Percentiles rank a stretch among this genome's conserved stretches.
Evolutionary conservation across 2,797 vertebrate genomes (phyloP).

Genomic region (Alcedo quadribrachys): DNA sequence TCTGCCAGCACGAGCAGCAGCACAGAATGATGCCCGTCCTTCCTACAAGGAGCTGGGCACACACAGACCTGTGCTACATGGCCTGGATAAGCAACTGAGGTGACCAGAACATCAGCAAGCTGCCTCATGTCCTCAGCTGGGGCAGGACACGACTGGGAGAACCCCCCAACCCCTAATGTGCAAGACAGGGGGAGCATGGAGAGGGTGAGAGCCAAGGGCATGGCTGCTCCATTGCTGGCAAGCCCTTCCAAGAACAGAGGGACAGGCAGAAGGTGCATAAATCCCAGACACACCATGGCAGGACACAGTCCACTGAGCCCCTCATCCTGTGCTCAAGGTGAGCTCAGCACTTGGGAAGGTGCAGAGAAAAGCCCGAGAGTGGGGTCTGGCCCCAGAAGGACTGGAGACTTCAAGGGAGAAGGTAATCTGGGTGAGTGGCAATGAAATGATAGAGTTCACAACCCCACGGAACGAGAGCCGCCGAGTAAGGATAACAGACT

Average conservation of each 20-base stretch:
- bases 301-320: neutral
- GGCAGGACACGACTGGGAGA: neutral
- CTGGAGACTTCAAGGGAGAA: neutral
- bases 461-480: neutral
- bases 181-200: rapidly evolving
- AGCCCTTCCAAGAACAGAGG: neutral
- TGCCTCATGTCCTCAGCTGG: neutral
- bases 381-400: neutral
- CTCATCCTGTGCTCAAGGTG: rapidly evolving
- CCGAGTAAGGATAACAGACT: neutral
- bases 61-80: rapidly evolving
- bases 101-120: neutral
- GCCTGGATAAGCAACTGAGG: neutral
- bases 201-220: neutral
- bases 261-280: neutral
- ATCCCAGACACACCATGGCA: neutral
- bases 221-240: neutral
- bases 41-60: neutral
- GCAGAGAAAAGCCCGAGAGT: neutral
- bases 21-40: neutral
- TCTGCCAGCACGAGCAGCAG: neutral
- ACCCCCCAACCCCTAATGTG: rapidly evolving
- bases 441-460: neutral
- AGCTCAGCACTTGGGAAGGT: rapidly evolving
- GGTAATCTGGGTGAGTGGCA: neutral